Conservation (phyloP, 2,888 invertebrate genomes). For the Globia sparganii region DNA sequence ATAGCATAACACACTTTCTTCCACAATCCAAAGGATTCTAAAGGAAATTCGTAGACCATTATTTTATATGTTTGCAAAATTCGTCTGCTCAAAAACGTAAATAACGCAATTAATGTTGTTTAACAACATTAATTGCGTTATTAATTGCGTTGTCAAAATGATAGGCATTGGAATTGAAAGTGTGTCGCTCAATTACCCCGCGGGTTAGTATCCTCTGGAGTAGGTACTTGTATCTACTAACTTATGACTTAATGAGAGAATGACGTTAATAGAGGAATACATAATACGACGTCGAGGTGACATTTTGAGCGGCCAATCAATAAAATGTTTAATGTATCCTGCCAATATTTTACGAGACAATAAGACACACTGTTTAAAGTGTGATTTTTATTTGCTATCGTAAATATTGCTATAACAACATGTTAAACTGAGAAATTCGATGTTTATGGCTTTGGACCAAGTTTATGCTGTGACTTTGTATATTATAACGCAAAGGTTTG, state of each 20-base stretch:
- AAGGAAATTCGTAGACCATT: not conserved
- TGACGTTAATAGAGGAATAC: not conserved
- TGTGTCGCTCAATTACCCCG: not conserved
- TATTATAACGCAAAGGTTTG: not conserved
- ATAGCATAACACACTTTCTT: too few species aligned
- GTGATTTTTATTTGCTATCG: slow-evolving; percentile 57
- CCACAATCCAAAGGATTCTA: too few species aligned
- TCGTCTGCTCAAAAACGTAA: too few species aligned
- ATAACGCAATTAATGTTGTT: not conserved
- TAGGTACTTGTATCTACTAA: not conserved
- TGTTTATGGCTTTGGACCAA: not conserved
- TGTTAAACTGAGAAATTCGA: slow-evolving; percentile 8
- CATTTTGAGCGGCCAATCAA: slow-evolving; percentile 24
- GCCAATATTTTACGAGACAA: slow-evolving; percentile 48
- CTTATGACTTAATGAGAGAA: not conserved
- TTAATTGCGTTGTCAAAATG: too few species aligned
- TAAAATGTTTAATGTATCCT: slow-evolving; percentile 49
- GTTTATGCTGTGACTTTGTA: not conserved
- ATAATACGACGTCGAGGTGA: not conserved
- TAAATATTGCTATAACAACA: slow-evolving; percentile 43
- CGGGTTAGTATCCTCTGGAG: not conserved
- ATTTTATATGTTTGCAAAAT: not conserved
- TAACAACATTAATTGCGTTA: too few species aligned
- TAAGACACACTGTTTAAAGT: slow-evolving; percentile 27
- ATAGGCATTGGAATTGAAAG: too few species aligned